Base-by-base conservation (phyloP, 2,797 vertebrate species). In the Triplophysa yarkandensis region DNA sequence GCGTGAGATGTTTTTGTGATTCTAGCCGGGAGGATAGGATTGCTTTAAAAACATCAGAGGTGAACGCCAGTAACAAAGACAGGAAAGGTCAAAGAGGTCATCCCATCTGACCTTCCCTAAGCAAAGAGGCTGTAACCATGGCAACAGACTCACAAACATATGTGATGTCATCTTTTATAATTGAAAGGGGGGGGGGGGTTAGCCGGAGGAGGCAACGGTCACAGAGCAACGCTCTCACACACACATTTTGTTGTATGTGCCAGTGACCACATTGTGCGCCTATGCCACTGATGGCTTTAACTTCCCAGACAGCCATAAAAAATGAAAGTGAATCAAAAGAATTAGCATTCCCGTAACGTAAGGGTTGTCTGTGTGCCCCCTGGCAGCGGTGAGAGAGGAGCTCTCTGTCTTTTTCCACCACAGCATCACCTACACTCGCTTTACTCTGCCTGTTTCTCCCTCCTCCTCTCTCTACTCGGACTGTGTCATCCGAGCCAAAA, bases 331-430 rank as follows among this genome's bases (percentile, higher is more conserved):
- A 89, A 87, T 87, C 86, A 85, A 87, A 87, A 85, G 83, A 86
- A 92, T 93, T 92, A 92, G 90, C 91, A 92, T 92, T 93, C 91
- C 82, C 80, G 68, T 84, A 86, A 90, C 90, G 86, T 85, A 89
- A 86, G 86, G 88, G 85, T 86, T 89, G 91, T 92, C 91, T 91
- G 90, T 88, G 90, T 88, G 91, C 90, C 91, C 57, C 88, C 88
- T 90, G 90, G 90, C 91, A 89, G 88, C 88, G 86, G 87, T 84
- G 88, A 89, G 87, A 89, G 87, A 46, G 87, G 89, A 87, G 87
- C 82, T 84, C 68, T 76, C 85, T 87, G 88, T 90, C 88, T 85
- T 87, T 89, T 89, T 89, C 88, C 84, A 83, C 83, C 74, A 82
- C 68, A 65, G 83, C 83, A 79, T 66, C 83, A 65, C 78, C 32